A percentile compares a stretch with the other conserved stretches of the same genome.
phyloP scores from a whole-genome alignment of 1,140 invertebrate species.

The Lasioglossum albipes region DNA sequence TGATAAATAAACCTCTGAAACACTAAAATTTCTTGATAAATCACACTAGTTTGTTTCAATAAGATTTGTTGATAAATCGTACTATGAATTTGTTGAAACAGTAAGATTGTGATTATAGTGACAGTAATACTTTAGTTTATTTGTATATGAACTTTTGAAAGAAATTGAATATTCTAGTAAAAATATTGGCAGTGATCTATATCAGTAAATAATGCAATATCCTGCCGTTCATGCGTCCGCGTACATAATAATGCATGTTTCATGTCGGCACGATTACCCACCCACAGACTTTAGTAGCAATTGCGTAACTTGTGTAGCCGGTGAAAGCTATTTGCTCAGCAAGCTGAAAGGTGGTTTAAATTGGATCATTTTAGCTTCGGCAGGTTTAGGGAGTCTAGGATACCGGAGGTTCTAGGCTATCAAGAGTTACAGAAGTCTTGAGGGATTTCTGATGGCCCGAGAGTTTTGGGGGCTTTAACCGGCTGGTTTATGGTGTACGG shows the following conservation, averaged over 20 bases:
- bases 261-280: background rate
- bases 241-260: background rate
- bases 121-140: no score
- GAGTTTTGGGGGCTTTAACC: background rate
- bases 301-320: background rate
- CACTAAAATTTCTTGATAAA: no score
- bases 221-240: no score
- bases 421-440: background rate
- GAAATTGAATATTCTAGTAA: no score
- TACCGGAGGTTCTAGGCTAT: background rate
- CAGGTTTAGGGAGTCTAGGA: background rate
- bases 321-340: background rate
- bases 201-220: no score
- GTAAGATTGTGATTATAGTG: no score
- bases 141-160: no score
- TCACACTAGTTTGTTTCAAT: no score
- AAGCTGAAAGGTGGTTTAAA: background rate
- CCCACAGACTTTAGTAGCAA: background rate
- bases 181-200: no score
- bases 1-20: no score
- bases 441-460: background rate
- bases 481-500: background rate
- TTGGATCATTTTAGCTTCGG: constrained; percentile 2
- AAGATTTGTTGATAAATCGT: no score
- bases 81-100: no score